Base-by-base conservation (phyloP, 1,140 invertebrate genomes). In the Vollenhovia emeryi region DNA sequence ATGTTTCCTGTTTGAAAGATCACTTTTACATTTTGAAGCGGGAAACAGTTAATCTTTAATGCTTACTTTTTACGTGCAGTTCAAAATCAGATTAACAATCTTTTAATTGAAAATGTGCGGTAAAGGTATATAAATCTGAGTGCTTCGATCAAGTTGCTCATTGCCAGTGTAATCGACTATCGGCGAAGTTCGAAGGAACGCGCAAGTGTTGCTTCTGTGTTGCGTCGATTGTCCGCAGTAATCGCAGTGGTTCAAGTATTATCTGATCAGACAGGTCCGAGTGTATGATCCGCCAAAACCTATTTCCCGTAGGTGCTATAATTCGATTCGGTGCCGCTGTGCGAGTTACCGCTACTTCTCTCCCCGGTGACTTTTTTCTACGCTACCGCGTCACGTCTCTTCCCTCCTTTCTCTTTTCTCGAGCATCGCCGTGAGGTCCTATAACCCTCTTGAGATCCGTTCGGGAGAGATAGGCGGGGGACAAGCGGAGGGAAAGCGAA, bases 221-320 rank as follows among this genome's bases (percentile, higher is more conserved):
- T 57, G 30, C 59, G 60, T 55, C 52, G 57, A 75, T 64, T 59
- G 85, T 68, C 50, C 24, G 21, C 5, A 60, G 40, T 30, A 33
- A 43, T 64, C 43, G 57, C 68, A 86, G 83, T 88, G 88, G 76
- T 89, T 68, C n/a, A 59, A 84, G 36, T 83, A 76, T 62, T 87
- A 66, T 88, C 68, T 45, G 89, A 76, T 91, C 88, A 13, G 86
- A 88, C 87, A 84, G 84, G 68, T 52, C 60, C 27, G 62, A 66
- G 84, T 84, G 83, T 93, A 93, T 92, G 92, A 93, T 92, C 89
- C 87, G 84, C 90, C 91, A 91, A 93, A 94, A 94, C 89, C 93
- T 93, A 94, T 94, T 94, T 94, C 94, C 93, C 93, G 76, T 60
- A 91, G 91, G 93, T 89, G 68, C 84, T 83, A 93, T 94, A 91